These are phyloP conservation scores for Bimastos eiseni DNA, from an alignment of 2,888 invertebrate species.

Conservation along the genomic window DNA sequence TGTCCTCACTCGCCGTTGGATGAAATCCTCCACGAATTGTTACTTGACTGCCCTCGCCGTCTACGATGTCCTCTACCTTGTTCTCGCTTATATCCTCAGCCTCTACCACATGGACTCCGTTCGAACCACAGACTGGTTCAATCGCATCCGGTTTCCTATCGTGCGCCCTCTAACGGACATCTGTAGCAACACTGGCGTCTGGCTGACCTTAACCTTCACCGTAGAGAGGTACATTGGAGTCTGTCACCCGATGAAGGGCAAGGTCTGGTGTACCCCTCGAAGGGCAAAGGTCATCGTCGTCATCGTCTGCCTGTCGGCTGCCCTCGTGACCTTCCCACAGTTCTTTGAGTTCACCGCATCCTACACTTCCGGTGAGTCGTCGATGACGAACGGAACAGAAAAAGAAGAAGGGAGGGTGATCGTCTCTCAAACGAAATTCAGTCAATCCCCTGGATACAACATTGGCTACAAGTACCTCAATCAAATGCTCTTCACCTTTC, in stretches of 20 bases:
- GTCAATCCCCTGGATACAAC: slow-evolving; percentile 16
- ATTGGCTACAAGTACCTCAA: slow-evolving; percentile 36
- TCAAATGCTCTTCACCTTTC: slow-evolving; percentile 66
- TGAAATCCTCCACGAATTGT: slow-evolving; percentile 58
- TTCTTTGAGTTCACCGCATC: slow-evolving; percentile 67
- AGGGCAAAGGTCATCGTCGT: slow-evolving; percentile 72
- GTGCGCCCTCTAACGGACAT: slow-evolving; percentile 71
- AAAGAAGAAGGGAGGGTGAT: not conserved
- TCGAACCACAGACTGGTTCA: slow-evolving; percentile 29
- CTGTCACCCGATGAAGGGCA: slow-evolving; percentile 74
- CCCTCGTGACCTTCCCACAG: slow-evolving; percentile 69
- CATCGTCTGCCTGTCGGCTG: slow-evolving; percentile 68
- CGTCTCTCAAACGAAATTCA: not conserved
- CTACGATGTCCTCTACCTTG: slow-evolving; percentile 73
- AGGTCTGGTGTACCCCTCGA: slow-evolving; percentile 72
- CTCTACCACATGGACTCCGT: slow-evolving; percentile 35
- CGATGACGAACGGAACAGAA: not conserved
- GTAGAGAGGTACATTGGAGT: slow-evolving; percentile 77
- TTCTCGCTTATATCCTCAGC: slow-evolving; percentile 64
- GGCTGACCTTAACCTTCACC: slow-evolving; percentile 77
- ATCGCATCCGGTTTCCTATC: slow-evolving; percentile 60
- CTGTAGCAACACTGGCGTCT: slow-evolving; percentile 72
- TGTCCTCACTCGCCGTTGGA: slow-evolving; percentile 55
- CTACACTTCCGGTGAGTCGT: not conserved
- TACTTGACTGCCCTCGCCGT: slow-evolving; percentile 76